Evolutionary conservation across 1,140 invertebrate genomes (phyloP).

Genomic region (Caenorhabditis inopinata): DNA sequence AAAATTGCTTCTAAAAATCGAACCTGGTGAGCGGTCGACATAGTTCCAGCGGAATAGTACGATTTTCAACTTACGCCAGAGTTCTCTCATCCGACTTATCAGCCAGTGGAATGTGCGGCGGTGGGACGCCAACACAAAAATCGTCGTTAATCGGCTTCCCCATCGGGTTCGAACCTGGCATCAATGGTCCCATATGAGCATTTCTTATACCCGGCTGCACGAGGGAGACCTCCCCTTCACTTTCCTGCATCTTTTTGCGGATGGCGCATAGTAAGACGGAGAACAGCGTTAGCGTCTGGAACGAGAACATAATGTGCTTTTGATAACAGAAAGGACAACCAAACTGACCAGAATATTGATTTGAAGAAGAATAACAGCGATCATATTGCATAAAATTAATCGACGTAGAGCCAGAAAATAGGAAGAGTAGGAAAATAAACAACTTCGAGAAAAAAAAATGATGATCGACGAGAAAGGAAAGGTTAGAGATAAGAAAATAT

Average conservation of each 20-base stretch:
- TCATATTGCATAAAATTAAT: not conserved
- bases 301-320: not conserved
- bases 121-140: not conserved
- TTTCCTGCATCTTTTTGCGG: not conserved
- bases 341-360: not conserved
- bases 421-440: too few species aligned
- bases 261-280: not conserved
- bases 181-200: too few species aligned
- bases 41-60: too few species aligned
- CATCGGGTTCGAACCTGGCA: not conserved
- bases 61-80: not conserved
- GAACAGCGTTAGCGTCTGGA: not conserved
- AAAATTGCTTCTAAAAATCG: too few species aligned
- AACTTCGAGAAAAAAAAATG: too few species aligned
- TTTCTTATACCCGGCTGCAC: not conserved
- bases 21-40: too few species aligned
- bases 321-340: not conserved
- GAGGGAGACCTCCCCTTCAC: not conserved
- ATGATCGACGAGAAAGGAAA: too few species aligned
- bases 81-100: conserved; percentile 21
- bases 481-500: too few species aligned
- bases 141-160: not conserved
- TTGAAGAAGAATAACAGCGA: conserved; percentile 14
- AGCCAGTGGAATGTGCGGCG: not conserved
- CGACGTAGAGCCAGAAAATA: too few species aligned